Conservation (phyloP, 1,140 invertebrate species). For the Brachionus asplanchnoidis region DNA sequence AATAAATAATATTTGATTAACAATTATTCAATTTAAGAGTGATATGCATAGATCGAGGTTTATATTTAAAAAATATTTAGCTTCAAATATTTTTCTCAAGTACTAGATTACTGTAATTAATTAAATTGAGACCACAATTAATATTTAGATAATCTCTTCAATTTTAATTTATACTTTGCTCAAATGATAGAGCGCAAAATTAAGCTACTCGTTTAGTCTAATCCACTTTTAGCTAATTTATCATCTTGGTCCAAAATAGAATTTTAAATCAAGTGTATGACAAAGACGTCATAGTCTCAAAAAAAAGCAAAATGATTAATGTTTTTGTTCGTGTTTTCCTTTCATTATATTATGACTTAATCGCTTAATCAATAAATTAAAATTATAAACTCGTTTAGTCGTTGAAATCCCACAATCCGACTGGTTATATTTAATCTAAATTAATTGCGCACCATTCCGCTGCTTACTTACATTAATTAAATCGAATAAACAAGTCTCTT, state of each 20-base stretch:
- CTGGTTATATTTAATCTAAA: background rate
- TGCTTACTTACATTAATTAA: background rate
- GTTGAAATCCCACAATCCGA: background rate
- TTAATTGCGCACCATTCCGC: background rate
- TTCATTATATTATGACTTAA: background rate
- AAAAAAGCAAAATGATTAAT: background rate
- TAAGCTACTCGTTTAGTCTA: background rate
- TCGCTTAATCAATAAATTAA: background rate
- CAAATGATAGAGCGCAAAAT: background rate
- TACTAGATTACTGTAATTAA: background rate
- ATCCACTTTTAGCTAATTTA: background rate
- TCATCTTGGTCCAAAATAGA: background rate
- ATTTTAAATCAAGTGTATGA: background rate
- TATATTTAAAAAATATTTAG: background rate
- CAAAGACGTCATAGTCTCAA: background rate
- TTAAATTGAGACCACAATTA: background rate
- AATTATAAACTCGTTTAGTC: background rate
- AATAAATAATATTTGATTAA: background rate
- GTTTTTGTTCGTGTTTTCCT: background rate
- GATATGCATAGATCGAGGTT: background rate
- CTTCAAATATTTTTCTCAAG: background rate
- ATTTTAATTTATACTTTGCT: background rate
- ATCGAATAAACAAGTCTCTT: background rate
- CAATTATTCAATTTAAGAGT: background rate
- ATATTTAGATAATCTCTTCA: background rate